Percentiles rank a stretch among this genome's conserved stretches.
These are phyloP conservation scores for Armadillidium nasatum DNA, from an alignment of 1,140 invertebrate species.

Conservation along the genomic window DNA sequence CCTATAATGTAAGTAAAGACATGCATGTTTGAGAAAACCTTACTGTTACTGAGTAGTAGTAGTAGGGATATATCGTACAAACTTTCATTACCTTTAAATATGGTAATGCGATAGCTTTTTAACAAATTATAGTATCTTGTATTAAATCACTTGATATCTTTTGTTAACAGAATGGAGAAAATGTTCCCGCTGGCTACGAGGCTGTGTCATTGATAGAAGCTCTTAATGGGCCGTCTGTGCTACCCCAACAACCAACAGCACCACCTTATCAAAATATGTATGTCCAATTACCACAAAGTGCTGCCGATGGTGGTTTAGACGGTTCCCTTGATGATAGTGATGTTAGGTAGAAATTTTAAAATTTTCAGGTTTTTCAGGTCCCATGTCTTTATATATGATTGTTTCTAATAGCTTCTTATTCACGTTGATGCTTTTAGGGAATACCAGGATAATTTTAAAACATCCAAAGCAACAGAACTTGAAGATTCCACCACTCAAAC, in stretches of 20 bases:
- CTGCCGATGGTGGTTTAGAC: background rate
- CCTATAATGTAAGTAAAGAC: no score
- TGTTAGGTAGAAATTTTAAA: background rate
- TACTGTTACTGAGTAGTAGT: background rate
- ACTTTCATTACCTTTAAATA: constrained; percentile 23
- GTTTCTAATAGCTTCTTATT: no score
- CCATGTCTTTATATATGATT: no score
- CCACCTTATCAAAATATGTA: constrained; percentile 46
- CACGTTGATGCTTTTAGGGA: background rate
- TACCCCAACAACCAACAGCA: constrained; percentile 56
- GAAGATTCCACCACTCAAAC: background rate
- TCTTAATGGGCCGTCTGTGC: constrained; percentile 82
- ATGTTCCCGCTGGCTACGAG: constrained; percentile 89
- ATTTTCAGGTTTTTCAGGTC: no score
- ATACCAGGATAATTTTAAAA: background rate
- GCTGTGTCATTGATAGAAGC: constrained; percentile 94
- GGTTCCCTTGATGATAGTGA: background rate
- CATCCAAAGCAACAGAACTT: background rate
- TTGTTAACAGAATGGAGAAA: constrained; percentile 51
- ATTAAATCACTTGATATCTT: background rate
- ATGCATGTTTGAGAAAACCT: no score
- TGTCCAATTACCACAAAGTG: constrained; percentile 36
- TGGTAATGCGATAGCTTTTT: constrained; percentile 25
- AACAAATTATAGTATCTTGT: constrained; percentile 24
- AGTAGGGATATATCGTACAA: background rate